Evolutionary conservation across 2,113 vertebrate species (phyloP).

Genomic region (Rattus norvegicus): DNA sequence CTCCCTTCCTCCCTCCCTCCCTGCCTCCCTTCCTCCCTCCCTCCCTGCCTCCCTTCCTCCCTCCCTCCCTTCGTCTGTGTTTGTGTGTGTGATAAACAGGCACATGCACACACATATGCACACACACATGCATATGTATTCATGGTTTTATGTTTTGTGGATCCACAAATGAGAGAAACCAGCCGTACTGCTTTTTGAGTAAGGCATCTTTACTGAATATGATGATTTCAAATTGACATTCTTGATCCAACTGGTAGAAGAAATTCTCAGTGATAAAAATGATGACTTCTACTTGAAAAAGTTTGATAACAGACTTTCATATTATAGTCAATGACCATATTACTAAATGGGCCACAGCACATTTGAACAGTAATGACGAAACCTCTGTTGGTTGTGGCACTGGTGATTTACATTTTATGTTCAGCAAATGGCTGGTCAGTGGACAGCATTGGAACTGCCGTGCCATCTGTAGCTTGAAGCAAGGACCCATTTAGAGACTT

Average conservation of each 20-base stretch:
- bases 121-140: background rate
- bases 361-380: conserved; percentile 58
- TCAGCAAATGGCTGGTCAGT: conserved; percentile 37
- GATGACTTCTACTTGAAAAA: conserved; percentile 42
- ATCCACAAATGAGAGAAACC: background rate
- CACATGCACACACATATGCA: background rate
- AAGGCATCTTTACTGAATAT: background rate
- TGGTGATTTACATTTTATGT: conserved; percentile 57
- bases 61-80: background rate
- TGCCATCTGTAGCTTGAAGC: conserved; percentile 43
- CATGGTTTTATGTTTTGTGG: background rate
- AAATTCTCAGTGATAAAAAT: background rate
- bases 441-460: background rate
- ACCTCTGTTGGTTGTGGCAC: conserved; percentile 45
- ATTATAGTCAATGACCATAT: conserved; percentile 30
- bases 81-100: background rate
- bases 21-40: too few species aligned
- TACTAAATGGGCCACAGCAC: background rate
- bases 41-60: background rate
- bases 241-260: background rate
- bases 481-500: conserved; percentile 36
- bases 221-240: background rate
- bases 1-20: background rate
- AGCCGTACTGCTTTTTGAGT: background rate
- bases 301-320: conserved; percentile 44